Evolutionary conservation across 2,113 vertebrate species (phyloP), one percentile per base, ranked within the genome.

Genomic region (Propithecus coquereli): DNA sequence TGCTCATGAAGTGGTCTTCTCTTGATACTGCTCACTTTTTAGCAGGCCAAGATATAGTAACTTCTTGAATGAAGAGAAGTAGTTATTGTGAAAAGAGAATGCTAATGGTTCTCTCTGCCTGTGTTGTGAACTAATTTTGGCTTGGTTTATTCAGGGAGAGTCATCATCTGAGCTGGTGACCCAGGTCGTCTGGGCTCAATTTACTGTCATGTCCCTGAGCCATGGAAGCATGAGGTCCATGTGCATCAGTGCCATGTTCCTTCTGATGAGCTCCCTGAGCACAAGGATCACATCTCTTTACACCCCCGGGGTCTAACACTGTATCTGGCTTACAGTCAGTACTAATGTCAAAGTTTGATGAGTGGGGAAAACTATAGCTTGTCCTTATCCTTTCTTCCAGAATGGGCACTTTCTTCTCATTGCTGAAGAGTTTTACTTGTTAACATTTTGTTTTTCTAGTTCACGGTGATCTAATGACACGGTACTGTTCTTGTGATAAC

Each of bases 201-300:
- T 65, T 83, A 22, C 90, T 59, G 76, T 32, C 3, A 0, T 6
- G 54, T 47, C 32, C 32, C 3, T 23, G 25, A 13, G 32, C 68
- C 1, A 2, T 14, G 27, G 32, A 61, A 47, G 7, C 22, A 5
- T 8, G 9, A 43, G 8, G n/a, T 23, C 32, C 3, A 0, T 8
- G 45, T 17, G 20, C 11, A 1, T 11, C 2, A 27, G 66, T 3
- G 12, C 81, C 8, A 1, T 11, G 18, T 65, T 22, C 5, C 20
- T 11, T 74, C 37, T 45, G 27, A 23, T 34, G 27, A 80, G 54
- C 23, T 27, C 6, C 43, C 40, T 17, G 32, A 12, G 40, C 5
- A 0, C 37, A 54, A 43, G 40, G 16, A 25, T 66, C 74, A 54
- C 37, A 27, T 40, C 65, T 87, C 27, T 32, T 40, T 13, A 43